Percentiles rank a stretch among this genome's conserved stretches.
phyloP scores from a whole-genome alignment of 2,888 invertebrate species.

The Drosophila longiperda region DNA sequence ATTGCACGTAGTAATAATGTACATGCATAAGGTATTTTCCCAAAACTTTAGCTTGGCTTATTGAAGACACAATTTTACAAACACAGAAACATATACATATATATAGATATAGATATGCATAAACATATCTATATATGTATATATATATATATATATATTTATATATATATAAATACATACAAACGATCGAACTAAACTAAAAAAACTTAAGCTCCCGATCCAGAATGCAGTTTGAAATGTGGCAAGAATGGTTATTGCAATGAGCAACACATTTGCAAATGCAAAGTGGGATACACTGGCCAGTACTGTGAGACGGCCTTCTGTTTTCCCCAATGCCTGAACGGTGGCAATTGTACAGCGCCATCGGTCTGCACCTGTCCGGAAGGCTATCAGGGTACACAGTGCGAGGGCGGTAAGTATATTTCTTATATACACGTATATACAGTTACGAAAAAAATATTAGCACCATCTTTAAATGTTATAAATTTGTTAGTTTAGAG shows the following conservation, averaged over 20 bases:
- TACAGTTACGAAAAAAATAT: neutral
- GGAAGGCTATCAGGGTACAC: slow-evolving; percentile 94
- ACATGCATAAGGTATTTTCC: neutral
- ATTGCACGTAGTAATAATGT: slow-evolving; percentile 4
- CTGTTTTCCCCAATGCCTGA: slow-evolving; percentile 96
- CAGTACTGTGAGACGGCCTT: slow-evolving; percentile 95
- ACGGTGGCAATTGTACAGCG: slow-evolving; percentile 95
- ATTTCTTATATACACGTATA: neutral
- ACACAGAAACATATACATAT: slow-evolving; percentile 13
- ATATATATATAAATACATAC: neutral
- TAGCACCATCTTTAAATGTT: neutral
- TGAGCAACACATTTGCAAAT: slow-evolving; percentile 93
- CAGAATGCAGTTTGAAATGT: slow-evolving; percentile 94
- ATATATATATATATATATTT: slow-evolving; percentile 1
- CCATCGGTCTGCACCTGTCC: slow-evolving; percentile 95
- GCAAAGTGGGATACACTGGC: slow-evolving; percentile 95
- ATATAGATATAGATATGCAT: neutral
- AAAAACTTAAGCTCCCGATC: slow-evolving; percentile 90
- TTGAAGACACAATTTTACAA: slow-evolving; percentile 11
- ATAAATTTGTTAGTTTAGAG: neutral
- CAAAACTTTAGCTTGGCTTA: slow-evolving; percentile 12
- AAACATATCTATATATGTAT: neutral
- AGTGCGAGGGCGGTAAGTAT: slow-evolving; percentile 93
- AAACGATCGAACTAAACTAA: slow-evolving; percentile 69
- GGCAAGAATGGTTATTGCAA: slow-evolving; percentile 94